Percentiles rank a stretch among this genome's conserved stretches.
Conservation (phyloP, 2,888 invertebrate species). For the Napeogenes inachia region DNA sequence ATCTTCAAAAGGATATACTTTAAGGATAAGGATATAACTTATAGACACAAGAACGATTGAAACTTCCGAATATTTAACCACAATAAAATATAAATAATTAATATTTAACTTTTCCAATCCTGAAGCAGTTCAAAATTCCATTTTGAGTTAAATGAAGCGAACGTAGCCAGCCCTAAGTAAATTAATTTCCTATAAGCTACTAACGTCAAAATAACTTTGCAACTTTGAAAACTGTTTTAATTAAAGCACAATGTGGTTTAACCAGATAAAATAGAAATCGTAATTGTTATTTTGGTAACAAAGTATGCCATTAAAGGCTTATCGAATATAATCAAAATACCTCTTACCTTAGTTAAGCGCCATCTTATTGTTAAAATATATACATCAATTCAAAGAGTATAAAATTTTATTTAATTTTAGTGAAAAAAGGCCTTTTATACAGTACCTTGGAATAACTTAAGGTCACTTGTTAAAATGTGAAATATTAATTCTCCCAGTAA, state of each 20-base stretch:
- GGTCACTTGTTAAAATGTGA: too few relatives aligned
- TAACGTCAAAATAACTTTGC: constrained; percentile 33
- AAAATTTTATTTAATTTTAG: too few relatives aligned
- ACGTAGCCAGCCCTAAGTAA: constrained; percentile 27
- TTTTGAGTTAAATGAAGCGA: constrained; percentile 31
- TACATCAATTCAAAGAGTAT: too few relatives aligned
- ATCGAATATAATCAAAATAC: constrained; percentile 1
- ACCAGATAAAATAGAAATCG: constrained; percentile 16
- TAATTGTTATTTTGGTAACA: constrained; percentile 22
- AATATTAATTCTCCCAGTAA: too few relatives aligned
- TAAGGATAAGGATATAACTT: too few relatives aligned
- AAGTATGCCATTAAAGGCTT: constrained; percentile 14
- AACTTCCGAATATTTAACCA: not conserved
- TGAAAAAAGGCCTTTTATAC: too few relatives aligned
- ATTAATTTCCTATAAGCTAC: constrained; percentile 38
- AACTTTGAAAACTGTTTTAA: constrained; percentile 30
- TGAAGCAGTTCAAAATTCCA: constrained; percentile 31
- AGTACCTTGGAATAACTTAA: too few relatives aligned
- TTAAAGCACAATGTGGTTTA: constrained; percentile 27
- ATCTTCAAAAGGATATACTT: too few relatives aligned
- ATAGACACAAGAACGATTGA: not conserved
- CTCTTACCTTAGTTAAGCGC: not conserved
- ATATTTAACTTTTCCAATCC: constrained; percentile 20
- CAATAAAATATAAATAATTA: constrained; percentile 25
- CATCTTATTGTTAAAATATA: too few relatives aligned